Evolutionary conservation across 2,888 invertebrate species (phyloP).

Genomic region (Drosophila tanythrix): DNA sequence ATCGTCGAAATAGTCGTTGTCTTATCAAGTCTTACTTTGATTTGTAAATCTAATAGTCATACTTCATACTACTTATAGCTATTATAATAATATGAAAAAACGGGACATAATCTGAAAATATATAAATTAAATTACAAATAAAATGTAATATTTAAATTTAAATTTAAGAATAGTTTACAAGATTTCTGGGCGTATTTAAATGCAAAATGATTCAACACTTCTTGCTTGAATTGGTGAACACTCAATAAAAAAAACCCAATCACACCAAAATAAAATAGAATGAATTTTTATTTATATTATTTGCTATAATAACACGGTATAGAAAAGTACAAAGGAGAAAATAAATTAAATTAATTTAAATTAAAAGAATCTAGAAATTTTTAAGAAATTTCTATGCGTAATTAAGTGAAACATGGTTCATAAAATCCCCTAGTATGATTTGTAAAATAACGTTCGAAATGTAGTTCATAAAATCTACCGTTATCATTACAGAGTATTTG

Average conservation of each 20-base stretch:
- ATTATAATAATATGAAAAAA: background rate
- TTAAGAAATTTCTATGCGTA: background rate
- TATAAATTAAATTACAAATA: background rate
- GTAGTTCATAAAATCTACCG: background rate
- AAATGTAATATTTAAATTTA: background rate
- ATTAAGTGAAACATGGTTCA: background rate
- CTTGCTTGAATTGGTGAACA: too few species aligned
- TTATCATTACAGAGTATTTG: background rate
- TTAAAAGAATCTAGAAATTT: background rate
- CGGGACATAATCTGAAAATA: background rate
- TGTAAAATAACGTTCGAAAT: background rate
- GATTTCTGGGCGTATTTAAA: too few species aligned
- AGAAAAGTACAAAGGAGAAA: too few species aligned
- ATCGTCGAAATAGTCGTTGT: background rate
- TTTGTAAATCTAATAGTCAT: background rate
- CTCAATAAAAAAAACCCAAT: too few species aligned
- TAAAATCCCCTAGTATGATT: background rate
- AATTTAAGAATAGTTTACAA: too few species aligned
- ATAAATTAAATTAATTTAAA: too few species aligned
- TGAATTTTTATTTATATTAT: too few species aligned
- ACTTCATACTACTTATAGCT: background rate
- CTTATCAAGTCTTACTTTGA: background rate
- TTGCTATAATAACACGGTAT: too few species aligned
- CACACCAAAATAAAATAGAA: too few species aligned
- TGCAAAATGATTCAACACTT: background rate